Evolutionary conservation across 2,797 vertebrate species (phyloP).

Genomic region (Mionectes olivaceus): DNA sequence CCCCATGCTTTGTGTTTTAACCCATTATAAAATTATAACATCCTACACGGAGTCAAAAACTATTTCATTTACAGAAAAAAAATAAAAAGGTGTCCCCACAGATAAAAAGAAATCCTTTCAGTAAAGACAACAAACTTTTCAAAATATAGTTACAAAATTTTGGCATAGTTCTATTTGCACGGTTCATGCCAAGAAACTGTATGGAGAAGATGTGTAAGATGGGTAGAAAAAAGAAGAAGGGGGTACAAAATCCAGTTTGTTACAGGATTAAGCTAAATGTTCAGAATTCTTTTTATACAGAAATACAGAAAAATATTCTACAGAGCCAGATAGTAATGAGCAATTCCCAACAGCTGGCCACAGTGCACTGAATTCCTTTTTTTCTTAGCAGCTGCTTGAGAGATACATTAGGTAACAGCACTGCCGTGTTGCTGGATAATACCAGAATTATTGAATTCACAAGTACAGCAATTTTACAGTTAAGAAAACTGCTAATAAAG

Average conservation of each 20-base stretch:
- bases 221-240: neutral
- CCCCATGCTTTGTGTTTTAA: neutral
- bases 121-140: neutral
- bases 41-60: neutral
- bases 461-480: neutral
- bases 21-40: neutral
- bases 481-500: slow-evolving; percentile 30
- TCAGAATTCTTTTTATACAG: neutral
- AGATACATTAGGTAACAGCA: slow-evolving; percentile 1
- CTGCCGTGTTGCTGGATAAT: neutral
- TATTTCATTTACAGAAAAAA: neutral
- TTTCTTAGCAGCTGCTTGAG: neutral
- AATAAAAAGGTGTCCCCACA: neutral
- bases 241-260: neutral
- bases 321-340: neutral
- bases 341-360: neutral
- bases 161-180: neutral
- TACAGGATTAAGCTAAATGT: neutral
- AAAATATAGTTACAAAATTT: neutral
- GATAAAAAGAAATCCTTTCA: neutral
- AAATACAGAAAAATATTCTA: neutral
- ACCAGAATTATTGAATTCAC: neutral
- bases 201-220: neutral
- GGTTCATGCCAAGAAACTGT: neutral
- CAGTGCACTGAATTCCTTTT: neutral